A percentile compares a stretch with the other conserved stretches of the same genome.
Conservation (phyloP, 2,113 vertebrate genomes). For the Chloebia gouldiae region DNA sequence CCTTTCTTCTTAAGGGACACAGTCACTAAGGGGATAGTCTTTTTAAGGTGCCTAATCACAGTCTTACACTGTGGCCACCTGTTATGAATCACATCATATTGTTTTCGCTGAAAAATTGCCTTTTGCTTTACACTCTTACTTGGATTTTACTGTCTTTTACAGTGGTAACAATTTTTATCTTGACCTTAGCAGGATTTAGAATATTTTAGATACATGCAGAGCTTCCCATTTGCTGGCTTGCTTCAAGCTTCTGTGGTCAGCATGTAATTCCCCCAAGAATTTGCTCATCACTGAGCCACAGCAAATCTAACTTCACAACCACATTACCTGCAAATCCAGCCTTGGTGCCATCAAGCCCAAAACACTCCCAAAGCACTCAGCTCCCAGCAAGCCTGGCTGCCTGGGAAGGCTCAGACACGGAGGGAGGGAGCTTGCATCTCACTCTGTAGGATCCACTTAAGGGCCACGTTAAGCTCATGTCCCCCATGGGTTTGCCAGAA, state of each 20-base stretch:
- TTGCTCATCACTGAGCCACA: background rate
- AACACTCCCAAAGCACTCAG: background rate
- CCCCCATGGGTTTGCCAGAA: background rate
- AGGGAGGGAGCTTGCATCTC: background rate
- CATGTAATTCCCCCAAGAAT: background rate
- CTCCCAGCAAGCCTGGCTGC: background rate
- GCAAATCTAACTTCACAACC: background rate
- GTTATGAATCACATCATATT: background rate
- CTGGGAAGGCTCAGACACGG: background rate
- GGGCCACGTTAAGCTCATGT: background rate
- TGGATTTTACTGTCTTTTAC: background rate
- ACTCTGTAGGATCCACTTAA: background rate
- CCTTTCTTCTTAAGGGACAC: background rate
- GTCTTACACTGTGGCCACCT: background rate
- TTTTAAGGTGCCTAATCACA: background rate
- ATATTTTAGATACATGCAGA: background rate
- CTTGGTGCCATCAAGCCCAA: fast-evolving
- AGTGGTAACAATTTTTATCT: background rate
- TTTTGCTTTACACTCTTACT: background rate
- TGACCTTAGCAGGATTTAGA: background rate
- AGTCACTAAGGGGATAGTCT: background rate
- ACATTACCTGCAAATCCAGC: background rate
- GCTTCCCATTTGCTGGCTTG: background rate
- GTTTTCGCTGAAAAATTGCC: background rate
- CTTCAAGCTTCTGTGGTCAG: background rate